Base-by-base conservation (phyloP, 2,888 invertebrate genomes). In the Himalopsyche anomala region DNA sequence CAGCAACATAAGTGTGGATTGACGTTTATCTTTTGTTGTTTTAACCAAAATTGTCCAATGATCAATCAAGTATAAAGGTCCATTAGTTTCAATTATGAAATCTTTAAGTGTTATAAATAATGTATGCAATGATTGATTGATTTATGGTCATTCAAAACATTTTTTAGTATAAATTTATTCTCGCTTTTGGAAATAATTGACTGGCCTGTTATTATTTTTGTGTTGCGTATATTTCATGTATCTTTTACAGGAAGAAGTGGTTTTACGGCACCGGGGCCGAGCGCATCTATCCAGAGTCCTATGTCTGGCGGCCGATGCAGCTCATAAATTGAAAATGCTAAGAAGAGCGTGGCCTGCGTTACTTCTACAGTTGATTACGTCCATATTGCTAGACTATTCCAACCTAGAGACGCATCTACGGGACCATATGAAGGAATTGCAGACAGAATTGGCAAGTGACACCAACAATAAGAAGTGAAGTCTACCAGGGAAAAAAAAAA, bases 341-440 rank as follows among this genome's bases (percentile, higher is more conserved):
- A 96, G 97, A 90, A 92, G 94, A 79, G 94, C 96, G 89, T 97
- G 97, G 97, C 96, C 96, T 19, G 93, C 93, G 84, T 94, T 97
- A 90, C 93, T 98, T 89, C 93, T 95, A 80, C 96, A 96, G 90
- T 95, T 97, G 91, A 95, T 97, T 88, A 95, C 95, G 89, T 96
- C 96, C 89, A 96, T 96, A 17, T 92, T 98, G 87, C 93, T 94
- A 87, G 97, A 97, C 91, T 97, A 96, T 90, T 94, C 96, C n/a
- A 94, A 97, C 89, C 94, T 97, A 93, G 96, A 97, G 90, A 92
- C 94, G 85, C 97, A 97, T 90, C 95, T 97, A 91, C 96, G 96
- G 90, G 94, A 93, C 87, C 94, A 94, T 91, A 93, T 95, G 91
- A 92, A 93, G 89, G 91, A 93, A 91, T 91, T 95, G 89, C 92